Evolutionary conservation across 2,113 vertebrate species (phyloP).

Genomic region (Illadopsis cleaveri): DNA sequence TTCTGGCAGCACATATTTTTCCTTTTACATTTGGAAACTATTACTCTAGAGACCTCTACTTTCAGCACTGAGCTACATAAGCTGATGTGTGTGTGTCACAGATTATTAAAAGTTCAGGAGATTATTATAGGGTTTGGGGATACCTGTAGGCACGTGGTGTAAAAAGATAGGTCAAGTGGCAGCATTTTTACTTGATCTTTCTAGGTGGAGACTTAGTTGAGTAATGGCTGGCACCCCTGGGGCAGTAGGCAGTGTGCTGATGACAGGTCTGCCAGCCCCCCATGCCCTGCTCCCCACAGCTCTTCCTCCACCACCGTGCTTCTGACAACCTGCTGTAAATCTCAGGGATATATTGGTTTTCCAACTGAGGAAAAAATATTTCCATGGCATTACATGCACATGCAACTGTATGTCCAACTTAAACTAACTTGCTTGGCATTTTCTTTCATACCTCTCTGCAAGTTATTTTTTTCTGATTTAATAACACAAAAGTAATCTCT

Average conservation of each 20-base stretch:
- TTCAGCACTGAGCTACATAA: neutral
- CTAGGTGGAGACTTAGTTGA: neutral
- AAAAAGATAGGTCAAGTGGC: neutral
- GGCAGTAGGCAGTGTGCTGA: neutral
- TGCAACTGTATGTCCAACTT: neutral
- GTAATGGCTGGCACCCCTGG: neutral
- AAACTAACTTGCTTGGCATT: neutral
- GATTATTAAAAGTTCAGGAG: neutral
- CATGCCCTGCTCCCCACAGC: neutral
- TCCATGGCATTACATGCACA: neutral
- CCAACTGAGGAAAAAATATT: neutral
- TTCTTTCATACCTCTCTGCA: neutral
- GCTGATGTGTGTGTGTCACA: neutral
- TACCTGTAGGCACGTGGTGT: neutral
- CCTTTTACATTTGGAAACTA: neutral
- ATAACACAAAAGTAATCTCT: neutral
- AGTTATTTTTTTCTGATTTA: neutral
- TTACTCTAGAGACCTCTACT: neutral
- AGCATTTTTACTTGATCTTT: neutral
- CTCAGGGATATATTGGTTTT: neutral
- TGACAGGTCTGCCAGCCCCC: neutral
- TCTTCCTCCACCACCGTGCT: neutral
- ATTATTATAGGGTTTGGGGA: neutral
- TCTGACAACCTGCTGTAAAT: neutral
- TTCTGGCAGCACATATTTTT: neutral